Evolutionary conservation across 2,113 vertebrate genomes (phyloP).

Genomic region (Silurus glanis): DNA sequence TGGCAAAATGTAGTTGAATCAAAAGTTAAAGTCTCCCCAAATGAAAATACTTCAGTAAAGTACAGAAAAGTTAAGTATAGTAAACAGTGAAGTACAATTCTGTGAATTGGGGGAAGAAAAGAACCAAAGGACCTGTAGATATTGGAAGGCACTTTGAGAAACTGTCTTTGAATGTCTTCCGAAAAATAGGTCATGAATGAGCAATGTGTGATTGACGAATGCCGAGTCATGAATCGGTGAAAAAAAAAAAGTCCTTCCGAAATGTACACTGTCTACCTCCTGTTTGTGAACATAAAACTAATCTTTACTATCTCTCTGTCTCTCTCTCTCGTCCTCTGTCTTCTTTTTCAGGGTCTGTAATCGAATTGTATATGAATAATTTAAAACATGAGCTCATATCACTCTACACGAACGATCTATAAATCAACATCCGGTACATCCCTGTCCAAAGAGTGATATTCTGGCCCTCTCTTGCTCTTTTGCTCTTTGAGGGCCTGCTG

Average conservation of each 20-base stretch:
- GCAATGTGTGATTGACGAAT: not conserved
- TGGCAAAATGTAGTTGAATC: not conserved
- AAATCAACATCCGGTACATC: constrained; percentile 19
- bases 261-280: not conserved
- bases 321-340: not conserved
- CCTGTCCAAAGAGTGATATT: constrained; percentile 27
- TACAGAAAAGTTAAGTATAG: no score
- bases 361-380: constrained; percentile 33
- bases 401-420: constrained; percentile 12
- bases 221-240: not conserved
- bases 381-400: constrained; percentile 22
- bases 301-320: constrained; percentile 1
- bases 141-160: not conserved
- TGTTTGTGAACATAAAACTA: not conserved
- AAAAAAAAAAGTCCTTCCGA: not conserved
- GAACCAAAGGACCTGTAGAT: not conserved
- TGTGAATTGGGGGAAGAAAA: not conserved
- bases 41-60: no score
- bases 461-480: constrained; percentile 11
- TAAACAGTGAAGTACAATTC: no score
- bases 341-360: constrained; percentile 16
- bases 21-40: no score
- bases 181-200: not conserved
- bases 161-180: not conserved
- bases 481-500: constrained; percentile 7